Conservation (phyloP, 2,797 vertebrate genomes). For the Brachyrhaphis roseni region DNA sequence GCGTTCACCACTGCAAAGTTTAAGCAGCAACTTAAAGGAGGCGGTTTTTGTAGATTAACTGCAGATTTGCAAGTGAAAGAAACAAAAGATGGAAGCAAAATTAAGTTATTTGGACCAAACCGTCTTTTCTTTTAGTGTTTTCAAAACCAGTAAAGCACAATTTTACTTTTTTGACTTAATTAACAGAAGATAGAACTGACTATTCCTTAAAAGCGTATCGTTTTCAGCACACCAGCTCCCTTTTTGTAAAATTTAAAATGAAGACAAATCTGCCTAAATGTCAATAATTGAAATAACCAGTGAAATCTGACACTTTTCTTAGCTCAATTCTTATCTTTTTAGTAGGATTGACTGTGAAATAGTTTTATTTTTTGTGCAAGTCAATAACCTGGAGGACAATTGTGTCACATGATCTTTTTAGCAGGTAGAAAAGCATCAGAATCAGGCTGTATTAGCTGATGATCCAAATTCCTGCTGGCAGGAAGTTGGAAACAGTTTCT, state of each 20-base stretch:
- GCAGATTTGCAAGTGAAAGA: constrained; percentile 28
- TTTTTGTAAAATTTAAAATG: background rate
- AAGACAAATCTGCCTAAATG: background rate
- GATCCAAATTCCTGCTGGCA: background rate
- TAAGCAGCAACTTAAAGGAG: constrained; percentile 63
- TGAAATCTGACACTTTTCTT: background rate
- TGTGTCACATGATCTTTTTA: background rate
- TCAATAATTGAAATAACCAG: background rate
- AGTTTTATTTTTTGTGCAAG: background rate
- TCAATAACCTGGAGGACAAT: background rate
- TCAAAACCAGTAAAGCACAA: too few relatives aligned
- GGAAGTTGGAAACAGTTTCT: background rate
- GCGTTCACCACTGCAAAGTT: constrained; percentile 67
- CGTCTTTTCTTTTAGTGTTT: background rate
- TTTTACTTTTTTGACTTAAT: background rate
- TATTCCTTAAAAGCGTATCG: background rate
- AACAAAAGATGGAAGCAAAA: constrained; percentile 9
- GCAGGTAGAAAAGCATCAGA: background rate
- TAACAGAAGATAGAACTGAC: background rate
- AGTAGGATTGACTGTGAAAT: background rate
- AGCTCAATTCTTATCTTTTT: background rate
- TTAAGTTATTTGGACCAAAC: background rate
- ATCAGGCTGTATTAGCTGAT: background rate
- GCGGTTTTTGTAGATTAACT: constrained; percentile 55
- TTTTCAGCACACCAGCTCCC: background rate